phyloP scores from a whole-genome alignment of 2,888 invertebrate genomes.

The Limnephilus rhombicus region DNA sequence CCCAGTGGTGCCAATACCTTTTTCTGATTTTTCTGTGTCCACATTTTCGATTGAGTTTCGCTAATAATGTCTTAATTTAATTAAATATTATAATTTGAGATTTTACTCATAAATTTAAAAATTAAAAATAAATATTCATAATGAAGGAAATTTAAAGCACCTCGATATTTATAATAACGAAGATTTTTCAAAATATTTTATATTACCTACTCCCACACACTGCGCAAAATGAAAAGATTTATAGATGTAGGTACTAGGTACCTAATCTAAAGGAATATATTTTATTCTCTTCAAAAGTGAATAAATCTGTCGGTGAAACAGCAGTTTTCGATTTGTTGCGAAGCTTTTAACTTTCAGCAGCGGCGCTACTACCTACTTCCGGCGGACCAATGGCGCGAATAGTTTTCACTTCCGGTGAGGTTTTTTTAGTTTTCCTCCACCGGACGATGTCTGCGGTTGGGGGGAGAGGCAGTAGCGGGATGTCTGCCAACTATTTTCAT shows the following conservation, averaged over 20 bases:
- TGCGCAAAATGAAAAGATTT: neutral
- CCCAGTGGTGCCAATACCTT: too few species aligned
- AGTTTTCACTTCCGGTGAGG: neutral
- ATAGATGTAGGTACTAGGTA: too few species aligned
- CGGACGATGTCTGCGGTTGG: neutral
- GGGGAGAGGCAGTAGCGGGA: neutral
- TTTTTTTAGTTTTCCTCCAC: neutral
- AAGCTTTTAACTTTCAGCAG: neutral
- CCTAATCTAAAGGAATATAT: neutral
- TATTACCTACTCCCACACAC: neutral
- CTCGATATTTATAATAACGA: too few species aligned
- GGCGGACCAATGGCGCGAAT: conserved; percentile 10
- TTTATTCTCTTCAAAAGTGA: neutral
- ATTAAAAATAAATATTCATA: too few species aligned
- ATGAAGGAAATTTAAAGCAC: too few species aligned
- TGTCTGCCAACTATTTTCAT: conserved; percentile 23
- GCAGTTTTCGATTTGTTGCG: neutral
- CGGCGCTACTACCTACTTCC: neutral
- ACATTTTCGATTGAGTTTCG: too few species aligned
- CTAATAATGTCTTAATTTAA: too few species aligned
- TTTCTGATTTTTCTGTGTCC: too few species aligned
- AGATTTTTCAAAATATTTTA: too few species aligned
- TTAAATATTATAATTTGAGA: too few species aligned
- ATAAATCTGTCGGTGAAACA: neutral
- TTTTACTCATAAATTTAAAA: too few species aligned